Percentiles rank a stretch among this genome's conserved stretches.
phyloP scores from a whole-genome alignment of 2,888 invertebrate species.

The Ernsta delagoae region DNA sequence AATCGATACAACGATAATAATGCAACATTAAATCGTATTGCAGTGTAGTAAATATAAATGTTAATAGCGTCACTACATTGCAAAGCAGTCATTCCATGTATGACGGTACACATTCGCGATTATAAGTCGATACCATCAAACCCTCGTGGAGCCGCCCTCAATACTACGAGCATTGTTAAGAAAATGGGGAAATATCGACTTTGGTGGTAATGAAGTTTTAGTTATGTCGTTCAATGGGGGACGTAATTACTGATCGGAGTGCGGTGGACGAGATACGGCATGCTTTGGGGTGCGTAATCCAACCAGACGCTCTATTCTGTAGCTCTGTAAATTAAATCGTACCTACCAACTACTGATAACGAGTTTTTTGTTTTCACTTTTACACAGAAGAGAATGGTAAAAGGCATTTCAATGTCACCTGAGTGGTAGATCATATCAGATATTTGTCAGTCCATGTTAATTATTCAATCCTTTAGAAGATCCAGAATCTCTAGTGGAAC shows the following conservation, averaged over 20 bases:
- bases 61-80: neutral
- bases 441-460: too few species aligned
- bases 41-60: neutral
- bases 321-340: neutral
- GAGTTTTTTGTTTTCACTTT: too few species aligned
- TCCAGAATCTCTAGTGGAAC: too few species aligned
- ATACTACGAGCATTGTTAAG: conserved; percentile 50
- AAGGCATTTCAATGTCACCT: too few species aligned
- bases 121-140: conserved; percentile 44
- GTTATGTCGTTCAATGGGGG: conserved; percentile 58
- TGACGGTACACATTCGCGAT: conserved; percentile 56
- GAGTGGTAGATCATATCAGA: too few species aligned
- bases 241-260: conserved; percentile 70
- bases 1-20: too few species aligned
- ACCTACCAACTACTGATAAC: neutral
- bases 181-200: conserved; percentile 50
- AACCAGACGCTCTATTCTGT: neutral
- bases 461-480: too few species aligned
- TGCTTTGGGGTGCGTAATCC: conserved; percentile 45
- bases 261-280: conserved; percentile 62
- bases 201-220: conserved; percentile 59
- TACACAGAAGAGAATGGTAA: too few species aligned
- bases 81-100: conserved; percentile 14
- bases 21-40: too few species aligned
- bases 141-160: conserved; percentile 39